phyloP scores from a whole-genome alignment of 2,113 vertebrate species.

The Paradoxurus hermaphroditus region DNA sequence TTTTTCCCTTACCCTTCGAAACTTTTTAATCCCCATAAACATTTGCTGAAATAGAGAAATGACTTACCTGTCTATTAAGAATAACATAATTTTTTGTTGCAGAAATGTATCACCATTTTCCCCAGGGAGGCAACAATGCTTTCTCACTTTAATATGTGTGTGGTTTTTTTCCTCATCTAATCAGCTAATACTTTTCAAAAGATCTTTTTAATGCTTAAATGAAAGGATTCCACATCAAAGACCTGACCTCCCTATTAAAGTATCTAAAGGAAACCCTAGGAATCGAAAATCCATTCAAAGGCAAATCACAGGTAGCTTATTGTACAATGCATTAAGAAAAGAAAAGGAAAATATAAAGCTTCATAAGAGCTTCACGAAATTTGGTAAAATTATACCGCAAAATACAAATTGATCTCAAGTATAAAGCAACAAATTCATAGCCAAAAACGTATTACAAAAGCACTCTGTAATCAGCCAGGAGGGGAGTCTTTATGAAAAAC shows the following conservation, averaged over 20 bases:
- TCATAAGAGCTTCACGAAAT: conserved; percentile 56
- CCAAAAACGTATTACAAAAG: conserved; percentile 59
- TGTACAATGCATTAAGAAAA: conserved; percentile 73
- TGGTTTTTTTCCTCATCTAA: conserved; percentile 48
- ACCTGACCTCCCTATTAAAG: conserved; percentile 69
- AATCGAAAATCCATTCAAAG: conserved; percentile 72
- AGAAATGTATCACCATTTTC: conserved; percentile 51
- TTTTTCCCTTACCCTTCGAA: conserved; percentile 39
- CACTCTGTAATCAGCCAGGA: conserved; percentile 55
- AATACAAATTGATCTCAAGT: conserved; percentile 60
- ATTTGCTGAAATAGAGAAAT: conserved; percentile 63
- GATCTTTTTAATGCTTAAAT: conserved; percentile 75
- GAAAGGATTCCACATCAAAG: conserved; percentile 77
- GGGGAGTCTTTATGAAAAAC: conserved; percentile 51
- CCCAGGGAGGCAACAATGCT: conserved; percentile 64
- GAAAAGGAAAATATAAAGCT: conserved; percentile 12
- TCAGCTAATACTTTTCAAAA: conserved; percentile 77
- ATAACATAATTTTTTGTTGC: conserved; percentile 56
- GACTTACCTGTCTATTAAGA: conserved; percentile 60
- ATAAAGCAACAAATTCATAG: conserved; percentile 74
- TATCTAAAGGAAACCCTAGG: conserved; percentile 61
- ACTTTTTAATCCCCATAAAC: conserved; percentile 55
- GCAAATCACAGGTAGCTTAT: conserved; percentile 65
- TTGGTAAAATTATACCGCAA: conserved; percentile 73
- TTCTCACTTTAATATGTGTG: conserved; percentile 56